These are phyloP conservation scores for Sebastolobus altivelis DNA, from an alignment of 2,797 vertebrate genomes.

Conservation along the genomic window DNA sequence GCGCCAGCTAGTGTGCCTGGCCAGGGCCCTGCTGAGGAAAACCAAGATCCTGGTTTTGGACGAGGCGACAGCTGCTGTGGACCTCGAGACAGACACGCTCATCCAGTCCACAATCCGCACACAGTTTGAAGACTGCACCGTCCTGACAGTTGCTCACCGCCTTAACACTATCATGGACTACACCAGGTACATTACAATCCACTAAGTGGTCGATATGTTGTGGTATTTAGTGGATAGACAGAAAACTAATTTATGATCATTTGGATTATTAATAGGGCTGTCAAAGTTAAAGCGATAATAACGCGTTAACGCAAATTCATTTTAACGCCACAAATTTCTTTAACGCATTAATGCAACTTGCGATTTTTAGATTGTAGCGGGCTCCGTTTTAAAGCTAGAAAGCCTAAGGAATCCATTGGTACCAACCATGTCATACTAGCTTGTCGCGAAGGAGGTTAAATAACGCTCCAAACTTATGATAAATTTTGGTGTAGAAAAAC, in stretches of 20 bases:
- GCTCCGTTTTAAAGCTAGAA: no score
- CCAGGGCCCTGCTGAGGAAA: conserved; percentile 93
- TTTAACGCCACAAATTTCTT: no score
- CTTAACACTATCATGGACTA: conserved; percentile 93
- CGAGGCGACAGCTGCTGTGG: conserved; percentile 95
- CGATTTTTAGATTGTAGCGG: no score
- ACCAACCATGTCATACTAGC: no score
- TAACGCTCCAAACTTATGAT: rapidly evolving
- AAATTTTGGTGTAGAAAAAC: no score
- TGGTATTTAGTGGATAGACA: neutral
- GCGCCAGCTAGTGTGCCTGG: conserved; percentile 94
- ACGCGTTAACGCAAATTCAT: no score
- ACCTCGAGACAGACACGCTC: conserved; percentile 92
- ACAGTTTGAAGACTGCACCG: conserved; percentile 92
- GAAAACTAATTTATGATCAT: neutral
- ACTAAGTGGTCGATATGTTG: neutral
- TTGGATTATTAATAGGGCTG: neutral
- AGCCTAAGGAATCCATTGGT: no score
- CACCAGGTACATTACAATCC: conserved; percentile 83
- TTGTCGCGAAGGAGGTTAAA: no score
- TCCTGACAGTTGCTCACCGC: conserved; percentile 94
- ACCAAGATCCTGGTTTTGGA: conserved; percentile 94
- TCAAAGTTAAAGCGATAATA: rapidly evolving
- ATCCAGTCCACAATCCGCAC: conserved; percentile 91
- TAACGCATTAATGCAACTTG: no score